Conservation (phyloP, 2,797 vertebrate species). For the Leuciscus waleckii region DNA sequence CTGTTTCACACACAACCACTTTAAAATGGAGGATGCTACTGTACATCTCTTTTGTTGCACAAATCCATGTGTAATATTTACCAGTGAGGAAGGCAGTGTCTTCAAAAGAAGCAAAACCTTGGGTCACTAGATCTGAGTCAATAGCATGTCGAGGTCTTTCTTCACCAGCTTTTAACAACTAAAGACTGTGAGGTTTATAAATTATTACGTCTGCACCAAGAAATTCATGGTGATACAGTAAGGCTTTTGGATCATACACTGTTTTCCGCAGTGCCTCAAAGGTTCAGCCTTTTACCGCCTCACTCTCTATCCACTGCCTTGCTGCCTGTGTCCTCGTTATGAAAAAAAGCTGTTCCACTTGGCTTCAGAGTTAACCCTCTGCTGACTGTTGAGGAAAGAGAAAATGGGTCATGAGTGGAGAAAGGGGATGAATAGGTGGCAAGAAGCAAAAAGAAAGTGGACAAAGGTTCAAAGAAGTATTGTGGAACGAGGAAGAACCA, state of each 20-base stretch:
- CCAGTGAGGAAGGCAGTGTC: not conserved
- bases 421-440: conserved; percentile 44
- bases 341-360: conserved; percentile 75
- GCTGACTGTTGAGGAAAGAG: conserved; percentile 62
- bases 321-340: conserved; percentile 70
- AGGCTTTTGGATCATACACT: conserved; percentile 12
- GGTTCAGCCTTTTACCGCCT: conserved; percentile 60
- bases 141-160: not conserved
- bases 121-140: not conserved
- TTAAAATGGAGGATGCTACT: conserved; percentile 37
- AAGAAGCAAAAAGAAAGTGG: conserved; percentile 15
- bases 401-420: conserved; percentile 75
- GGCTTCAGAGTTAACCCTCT: conserved; percentile 72
- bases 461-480: not conserved
- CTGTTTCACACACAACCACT: conserved; percentile 14
- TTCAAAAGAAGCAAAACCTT: conserved; percentile 21
- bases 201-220: not conserved
- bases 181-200: not conserved
- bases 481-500: conserved; percentile 12
- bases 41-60: conserved; percentile 12
- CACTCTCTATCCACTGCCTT: conserved; percentile 51
- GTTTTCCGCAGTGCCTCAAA: conserved; percentile 52
- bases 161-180: not conserved
- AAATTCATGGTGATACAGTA: not conserved
- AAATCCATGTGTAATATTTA: not conserved